A percentile compares a stretch with the other conserved stretches of the same genome.
phyloP scores from a whole-genome alignment of 1,140 invertebrate genomes.

The Atta colombica region DNA sequence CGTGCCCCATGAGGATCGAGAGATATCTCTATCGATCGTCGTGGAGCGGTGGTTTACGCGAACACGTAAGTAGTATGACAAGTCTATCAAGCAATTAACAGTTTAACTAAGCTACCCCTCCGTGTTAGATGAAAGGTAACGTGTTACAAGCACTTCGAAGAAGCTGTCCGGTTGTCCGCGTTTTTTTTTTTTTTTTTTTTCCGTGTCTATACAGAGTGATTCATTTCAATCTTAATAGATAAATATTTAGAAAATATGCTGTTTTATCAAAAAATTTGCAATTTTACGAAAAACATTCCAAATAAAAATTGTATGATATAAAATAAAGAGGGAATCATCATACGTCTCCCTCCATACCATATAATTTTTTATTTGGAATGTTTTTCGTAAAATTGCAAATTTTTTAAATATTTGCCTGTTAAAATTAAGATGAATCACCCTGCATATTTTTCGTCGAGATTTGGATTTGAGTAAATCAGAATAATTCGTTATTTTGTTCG shows the following conservation, averaged over 20 bases:
- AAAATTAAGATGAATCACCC: no score
- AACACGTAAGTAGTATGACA: slow-evolving; percentile 71
- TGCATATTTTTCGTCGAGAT: neutral
- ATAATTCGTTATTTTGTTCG: slow-evolving; percentile 19
- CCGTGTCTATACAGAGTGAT: no score
- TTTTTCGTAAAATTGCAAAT: no score
- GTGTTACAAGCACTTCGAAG: slow-evolving; percentile 61
- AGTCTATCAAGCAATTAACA: slow-evolving; percentile 62
- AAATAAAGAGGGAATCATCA: no score
- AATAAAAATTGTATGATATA: no score
- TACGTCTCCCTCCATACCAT: no score
- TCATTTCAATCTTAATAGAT: no score
- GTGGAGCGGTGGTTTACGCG: slow-evolving; percentile 52
- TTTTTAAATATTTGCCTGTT: no score
- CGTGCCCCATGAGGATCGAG: slow-evolving; percentile 64
- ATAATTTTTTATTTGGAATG: no score
- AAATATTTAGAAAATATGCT: no score
- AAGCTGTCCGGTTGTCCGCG: slow-evolving; percentile 57
- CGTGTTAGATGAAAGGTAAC: slow-evolving; percentile 68
- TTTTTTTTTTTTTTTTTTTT: neutral
- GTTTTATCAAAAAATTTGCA: no score
- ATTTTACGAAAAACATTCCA: no score
- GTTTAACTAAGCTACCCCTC: slow-evolving; percentile 66
- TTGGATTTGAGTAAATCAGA: neutral
- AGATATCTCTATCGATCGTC: slow-evolving; percentile 53